Conservation (phyloP, 2,113 vertebrate genomes). For the Caranx melampygus region DNA sequence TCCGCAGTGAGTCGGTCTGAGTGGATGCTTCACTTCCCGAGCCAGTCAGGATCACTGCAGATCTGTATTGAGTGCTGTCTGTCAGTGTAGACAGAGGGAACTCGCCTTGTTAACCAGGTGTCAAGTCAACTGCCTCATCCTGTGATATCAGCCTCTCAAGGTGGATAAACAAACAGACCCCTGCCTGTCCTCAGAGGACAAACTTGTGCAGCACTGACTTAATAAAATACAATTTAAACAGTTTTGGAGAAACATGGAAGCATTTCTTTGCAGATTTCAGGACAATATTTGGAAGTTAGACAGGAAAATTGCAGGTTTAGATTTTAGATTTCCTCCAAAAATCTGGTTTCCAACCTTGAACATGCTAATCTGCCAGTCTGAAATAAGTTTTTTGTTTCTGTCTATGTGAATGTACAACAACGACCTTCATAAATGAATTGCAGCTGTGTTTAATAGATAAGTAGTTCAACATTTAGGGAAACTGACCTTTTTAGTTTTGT, state of each 20-base stretch:
- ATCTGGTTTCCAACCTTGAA: not conserved
- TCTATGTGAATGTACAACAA: not conserved
- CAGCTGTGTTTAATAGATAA: not conserved
- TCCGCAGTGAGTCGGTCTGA: not conserved
- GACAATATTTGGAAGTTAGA: not conserved
- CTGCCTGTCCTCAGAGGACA: conserved; percentile 7
- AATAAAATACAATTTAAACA: not conserved
- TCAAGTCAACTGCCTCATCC: conserved; percentile 22
- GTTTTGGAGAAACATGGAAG: not conserved
- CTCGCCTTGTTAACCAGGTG: conserved; percentile 18
- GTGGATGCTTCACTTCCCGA: not conserved
- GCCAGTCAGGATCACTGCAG: conserved; percentile 9
- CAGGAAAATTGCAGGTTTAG: not conserved
- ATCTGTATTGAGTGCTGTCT: conserved; percentile 48
- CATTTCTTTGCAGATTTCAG: not conserved
- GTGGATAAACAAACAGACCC: conserved; percentile 4
- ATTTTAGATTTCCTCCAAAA: not conserved
- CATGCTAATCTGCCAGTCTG: not conserved
- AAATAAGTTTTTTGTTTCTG: not conserved
- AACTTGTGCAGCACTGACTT: not conserved
- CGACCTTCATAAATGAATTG: not conserved
- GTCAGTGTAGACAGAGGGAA: conserved; percentile 42
- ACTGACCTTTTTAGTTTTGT: too few relatives aligned
- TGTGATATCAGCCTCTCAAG: not conserved
- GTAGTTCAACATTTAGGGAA: too few relatives aligned